Evolutionary conservation across 2,797 vertebrate species (phyloP).

Genomic region (Coreius guichenoti): DNA sequence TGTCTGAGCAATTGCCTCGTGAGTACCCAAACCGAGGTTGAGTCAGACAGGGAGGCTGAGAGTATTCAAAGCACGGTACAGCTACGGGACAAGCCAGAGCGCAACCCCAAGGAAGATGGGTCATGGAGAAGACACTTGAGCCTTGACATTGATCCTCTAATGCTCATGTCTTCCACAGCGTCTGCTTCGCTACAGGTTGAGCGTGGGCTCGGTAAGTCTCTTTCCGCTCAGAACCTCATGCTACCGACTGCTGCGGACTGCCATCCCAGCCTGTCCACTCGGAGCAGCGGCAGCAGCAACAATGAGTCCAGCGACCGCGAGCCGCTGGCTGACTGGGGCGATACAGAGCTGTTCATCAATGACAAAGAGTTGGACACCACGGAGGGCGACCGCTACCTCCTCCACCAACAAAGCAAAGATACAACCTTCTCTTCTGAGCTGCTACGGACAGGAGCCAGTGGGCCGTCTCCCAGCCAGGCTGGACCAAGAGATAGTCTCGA

Average conservation of each 20-base stretch:
- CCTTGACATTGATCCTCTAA: conserved; percentile 86
- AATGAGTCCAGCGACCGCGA: conserved; percentile 82
- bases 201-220: conserved; percentile 87
- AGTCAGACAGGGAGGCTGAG: conserved; percentile 55
- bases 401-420: conserved; percentile 78
- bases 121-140: conserved; percentile 91
- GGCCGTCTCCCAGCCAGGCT: conserved; percentile 80
- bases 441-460: conserved; percentile 86
- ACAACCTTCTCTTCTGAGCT: conserved; percentile 80
- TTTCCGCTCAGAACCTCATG: conserved; percentile 92
- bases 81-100: conserved; percentile 65
- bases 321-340: conserved; percentile 85
- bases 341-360: conserved; percentile 90
- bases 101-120: conserved; percentile 82
- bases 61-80: conserved; percentile 62
- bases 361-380: conserved; percentile 85
- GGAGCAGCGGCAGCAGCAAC: conserved; percentile 77
- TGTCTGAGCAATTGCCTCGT: conserved; percentile 66
- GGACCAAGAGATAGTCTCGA: conserved; percentile 78
- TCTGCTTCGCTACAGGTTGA: conserved; percentile 74
- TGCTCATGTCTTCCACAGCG: conserved; percentile 78
- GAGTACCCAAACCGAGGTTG: conserved; percentile 63
- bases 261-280: conserved; percentile 66
- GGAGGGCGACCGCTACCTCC: conserved; percentile 80
- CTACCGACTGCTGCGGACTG: conserved; percentile 76